These are phyloP conservation scores for Circaetus gallicus DNA, from an alignment of 2,113 vertebrate genomes.

Conservation along the genomic window DNA sequence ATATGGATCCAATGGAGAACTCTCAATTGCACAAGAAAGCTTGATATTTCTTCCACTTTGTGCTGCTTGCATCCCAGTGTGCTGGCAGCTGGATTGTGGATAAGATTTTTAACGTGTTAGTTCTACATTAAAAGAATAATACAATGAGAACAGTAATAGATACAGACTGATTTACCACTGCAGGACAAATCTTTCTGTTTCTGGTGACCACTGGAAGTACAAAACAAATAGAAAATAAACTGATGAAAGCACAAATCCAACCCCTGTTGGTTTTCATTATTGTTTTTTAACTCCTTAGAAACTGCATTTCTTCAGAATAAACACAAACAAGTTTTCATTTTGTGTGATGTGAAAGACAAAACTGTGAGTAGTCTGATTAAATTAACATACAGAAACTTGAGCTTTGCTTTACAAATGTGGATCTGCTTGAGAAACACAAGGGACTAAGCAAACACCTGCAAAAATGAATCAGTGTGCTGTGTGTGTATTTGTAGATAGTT, in stretches of 20 bases:
- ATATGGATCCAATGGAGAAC: not conserved
- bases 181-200: conserved; percentile 24
- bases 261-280: not conserved
- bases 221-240: conserved; percentile 4
- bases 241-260: conserved; percentile 25
- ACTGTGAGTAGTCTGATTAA: conserved; percentile 40
- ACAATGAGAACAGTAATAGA: conserved; percentile 38
- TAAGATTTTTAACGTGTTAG: conserved; percentile 47
- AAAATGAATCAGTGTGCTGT: not conserved
- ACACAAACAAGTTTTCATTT: conserved; percentile 49
- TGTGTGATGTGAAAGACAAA: conserved; percentile 2
- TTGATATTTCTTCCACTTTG: conserved; percentile 56
- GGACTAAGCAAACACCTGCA: not conserved
- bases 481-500: not conserved
- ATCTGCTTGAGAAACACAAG: not conserved
- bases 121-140: conserved; percentile 40
- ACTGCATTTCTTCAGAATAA: conserved; percentile 10
- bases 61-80: conserved; percentile 8
- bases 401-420: conserved; percentile 8
- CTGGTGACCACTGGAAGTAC: conserved; percentile 15
- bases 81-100: not conserved
- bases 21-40: conserved; percentile 12
- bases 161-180: not conserved
- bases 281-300: conserved; percentile 30
- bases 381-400: conserved; percentile 53